These are phyloP conservation scores for Neomicropteryx cornuta DNA, from an alignment of 1,140 invertebrate species.

Conservation along the genomic window DNA sequence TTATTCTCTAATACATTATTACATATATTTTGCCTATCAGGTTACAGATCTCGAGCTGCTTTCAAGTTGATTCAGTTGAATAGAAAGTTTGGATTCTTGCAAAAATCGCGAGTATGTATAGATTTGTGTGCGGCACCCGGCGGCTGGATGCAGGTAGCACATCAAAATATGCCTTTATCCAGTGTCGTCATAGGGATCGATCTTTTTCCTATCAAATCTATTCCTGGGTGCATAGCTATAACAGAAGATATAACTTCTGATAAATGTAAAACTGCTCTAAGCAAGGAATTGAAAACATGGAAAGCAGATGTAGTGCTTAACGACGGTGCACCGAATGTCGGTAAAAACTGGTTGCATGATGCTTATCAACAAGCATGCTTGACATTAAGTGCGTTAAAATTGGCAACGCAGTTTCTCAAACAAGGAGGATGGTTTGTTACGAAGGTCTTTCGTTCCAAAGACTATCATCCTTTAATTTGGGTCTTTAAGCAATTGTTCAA, in stretches of 20 bases:
- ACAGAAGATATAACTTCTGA: slow-evolving; percentile 96
- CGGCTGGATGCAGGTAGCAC: slow-evolving; percentile 99
- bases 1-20: background rate
- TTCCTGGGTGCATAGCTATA: slow-evolving; percentile 82
- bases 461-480: slow-evolving; percentile 92
- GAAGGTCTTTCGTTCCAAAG: slow-evolving; percentile 97
- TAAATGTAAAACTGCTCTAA: slow-evolving; percentile 68
- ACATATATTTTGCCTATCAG: slow-evolving; percentile 34
- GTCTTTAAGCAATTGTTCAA: slow-evolving; percentile 95
- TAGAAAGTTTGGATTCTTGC: slow-evolving; percentile 93
- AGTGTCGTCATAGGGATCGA: slow-evolving; percentile 93
- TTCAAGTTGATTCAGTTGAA: slow-evolving; percentile 99
- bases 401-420: slow-evolving; percentile 86
- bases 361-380: slow-evolving; percentile 89
- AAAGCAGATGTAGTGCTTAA: slow-evolving; percentile 95
- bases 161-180: slow-evolving; percentile 95
- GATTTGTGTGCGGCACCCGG: slow-evolving; percentile 99
- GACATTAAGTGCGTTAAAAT: slow-evolving; percentile 83
- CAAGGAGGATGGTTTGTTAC: slow-evolving; percentile 96
- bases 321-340: slow-evolving; percentile 98
- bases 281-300: slow-evolving; percentile 84
- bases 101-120: slow-evolving; percentile 90
- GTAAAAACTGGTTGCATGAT: slow-evolving; percentile 95
- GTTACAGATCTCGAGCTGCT: slow-evolving; percentile 92
- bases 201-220: slow-evolving; percentile 89